Base-by-base conservation (phyloP, 2,113 vertebrate genomes). In the Callipepla squamata region DNA sequence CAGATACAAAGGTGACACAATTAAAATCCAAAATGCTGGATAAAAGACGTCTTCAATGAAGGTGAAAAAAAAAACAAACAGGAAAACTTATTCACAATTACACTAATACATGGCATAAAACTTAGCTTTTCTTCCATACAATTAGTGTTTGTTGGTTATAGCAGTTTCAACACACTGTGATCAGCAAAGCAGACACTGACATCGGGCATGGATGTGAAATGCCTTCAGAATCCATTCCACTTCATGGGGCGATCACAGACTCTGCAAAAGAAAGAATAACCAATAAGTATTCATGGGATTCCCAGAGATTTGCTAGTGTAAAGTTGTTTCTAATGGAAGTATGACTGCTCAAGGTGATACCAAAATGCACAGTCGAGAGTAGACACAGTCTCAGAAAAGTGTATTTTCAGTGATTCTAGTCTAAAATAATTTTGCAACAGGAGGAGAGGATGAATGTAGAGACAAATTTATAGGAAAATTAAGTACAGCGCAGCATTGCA, bases 251-350 rank as follows among this genome's bases (percentile, higher is more conserved):
- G 89, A 57, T 47, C 90, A 75, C 63, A 16, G 89, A 57, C 44
- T 89, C 96, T 97, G 97, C 32, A 90, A 95, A 93, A 90, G 34
- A 63, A 96, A 96, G 75, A 95, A 91, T 3, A 95, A 73, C n/a
- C 21, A 48, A 6, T 96, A n/a, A 97, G 53, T 38, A 85, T 57
- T 51, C 16, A 28, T 19, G n/a, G 40, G 32, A 47, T 32, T 48
- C 47, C 32, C 42, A 20, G 32, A 34, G 45, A 28, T 9, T 23
- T 63, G 12, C 26, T 50, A 42, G 42, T 8, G 20, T 23, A 18
- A 23, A 36, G 28, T 2, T 66, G 36, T 22, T 73, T 21, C 17
- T 30, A 26, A 14, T 6, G 12, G 42, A 55, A 77, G 4, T 17
- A 62, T 6, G 32, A 45, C 13, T 82, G 6, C 21, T 38, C 48